phyloP scores from a whole-genome alignment of 2,888 invertebrate genomes.

The Drepana falcataria region DNA sequence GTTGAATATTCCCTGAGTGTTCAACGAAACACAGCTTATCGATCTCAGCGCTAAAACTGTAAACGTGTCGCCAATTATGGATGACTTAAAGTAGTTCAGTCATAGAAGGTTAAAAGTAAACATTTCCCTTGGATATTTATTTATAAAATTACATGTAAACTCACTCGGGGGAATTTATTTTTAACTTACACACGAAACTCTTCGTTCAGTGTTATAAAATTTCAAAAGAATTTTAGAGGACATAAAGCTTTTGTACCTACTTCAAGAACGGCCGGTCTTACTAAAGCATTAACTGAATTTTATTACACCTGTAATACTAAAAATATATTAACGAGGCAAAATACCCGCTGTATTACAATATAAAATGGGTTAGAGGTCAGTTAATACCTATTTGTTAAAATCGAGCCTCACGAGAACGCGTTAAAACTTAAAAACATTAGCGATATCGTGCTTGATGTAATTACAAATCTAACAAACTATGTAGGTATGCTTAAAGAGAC shows the following conservation, averaged over 20 bases:
- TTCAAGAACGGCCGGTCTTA: neutral
- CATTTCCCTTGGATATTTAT: conserved; percentile 18
- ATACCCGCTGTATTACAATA: neutral
- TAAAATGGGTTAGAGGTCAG: neutral
- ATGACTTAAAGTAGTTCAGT: conserved; percentile 28
- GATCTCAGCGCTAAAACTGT: conserved; percentile 53
- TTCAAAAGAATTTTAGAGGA: neutral
- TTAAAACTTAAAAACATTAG: too few species aligned
- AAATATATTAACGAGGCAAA: neutral
- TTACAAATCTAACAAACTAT: too few species aligned
- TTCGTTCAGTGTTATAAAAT: neutral
- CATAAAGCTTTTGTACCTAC: neutral
- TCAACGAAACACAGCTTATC: conserved; percentile 56
- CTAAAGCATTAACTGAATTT: neutral
- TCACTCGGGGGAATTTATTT: neutral
- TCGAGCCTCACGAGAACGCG: too few species aligned
- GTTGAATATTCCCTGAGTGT: conserved; percentile 42
- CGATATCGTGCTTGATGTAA: too few species aligned
- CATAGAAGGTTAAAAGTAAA: conserved; percentile 15
- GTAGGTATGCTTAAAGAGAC: too few species aligned
- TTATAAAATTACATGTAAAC: neutral
- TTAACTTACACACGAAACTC: neutral
- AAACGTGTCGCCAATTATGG: conserved; percentile 52
- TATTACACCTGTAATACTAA: neutral
- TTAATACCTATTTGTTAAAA: too few species aligned